Evolutionary conservation across 53 echinoderm and acorn worm species (phyloP).

Genomic region (Temnopleurus reevesii): DNA sequence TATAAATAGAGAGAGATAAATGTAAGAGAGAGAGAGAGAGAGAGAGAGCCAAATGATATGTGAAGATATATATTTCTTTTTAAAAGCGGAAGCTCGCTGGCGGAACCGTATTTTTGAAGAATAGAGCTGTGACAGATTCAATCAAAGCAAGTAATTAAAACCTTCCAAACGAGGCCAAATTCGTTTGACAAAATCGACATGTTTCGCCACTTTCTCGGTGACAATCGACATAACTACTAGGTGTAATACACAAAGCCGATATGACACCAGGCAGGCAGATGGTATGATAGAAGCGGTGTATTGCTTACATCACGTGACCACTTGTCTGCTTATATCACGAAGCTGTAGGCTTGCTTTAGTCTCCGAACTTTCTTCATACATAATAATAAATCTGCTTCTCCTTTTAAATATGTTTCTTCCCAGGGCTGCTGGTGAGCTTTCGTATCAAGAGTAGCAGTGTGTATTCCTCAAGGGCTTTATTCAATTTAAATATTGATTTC

Average conservation of each 20-base stretch:
- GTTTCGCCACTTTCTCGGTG: not conserved
- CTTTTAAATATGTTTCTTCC: too few relatives aligned
- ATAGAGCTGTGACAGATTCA: not conserved
- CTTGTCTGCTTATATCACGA: not conserved
- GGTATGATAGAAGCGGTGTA: not conserved
- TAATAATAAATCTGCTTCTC: too few relatives aligned
- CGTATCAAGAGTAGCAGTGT: too few relatives aligned
- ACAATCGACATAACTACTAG: not conserved
- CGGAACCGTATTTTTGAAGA: not conserved
- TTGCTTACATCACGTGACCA: constrained; percentile 23
- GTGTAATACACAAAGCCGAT: not conserved
- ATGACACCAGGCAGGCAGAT: constrained; percentile 26
- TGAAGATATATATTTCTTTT: too few relatives aligned
- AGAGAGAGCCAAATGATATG: not conserved
- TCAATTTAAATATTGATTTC: too few relatives aligned
- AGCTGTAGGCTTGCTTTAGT: not conserved
- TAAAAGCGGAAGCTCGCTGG: too few relatives aligned
- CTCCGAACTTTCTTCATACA: too few relatives aligned
- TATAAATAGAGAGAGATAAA: not conserved
- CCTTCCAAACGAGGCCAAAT: not conserved
- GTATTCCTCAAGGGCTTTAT: too few relatives aligned
- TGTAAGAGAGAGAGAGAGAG: not conserved
- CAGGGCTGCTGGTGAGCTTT: too few relatives aligned
- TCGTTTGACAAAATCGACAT: constrained; percentile 8
- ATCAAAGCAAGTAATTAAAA: not conserved